Conservation (phyloP, 2,113 vertebrate species). For the Albula goreensis region DNA sequence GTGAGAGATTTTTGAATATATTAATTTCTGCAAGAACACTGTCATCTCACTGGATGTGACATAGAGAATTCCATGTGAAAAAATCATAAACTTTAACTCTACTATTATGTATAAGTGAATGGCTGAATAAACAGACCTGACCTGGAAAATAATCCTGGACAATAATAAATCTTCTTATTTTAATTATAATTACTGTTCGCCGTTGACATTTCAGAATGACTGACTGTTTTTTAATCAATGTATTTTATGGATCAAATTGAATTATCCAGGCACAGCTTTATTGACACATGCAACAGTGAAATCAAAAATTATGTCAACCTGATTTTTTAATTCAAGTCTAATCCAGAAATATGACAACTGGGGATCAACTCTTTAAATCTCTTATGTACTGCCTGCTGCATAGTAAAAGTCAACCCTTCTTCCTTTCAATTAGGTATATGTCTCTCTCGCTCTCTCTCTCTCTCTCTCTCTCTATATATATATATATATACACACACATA, state of each 20-base stretch:
- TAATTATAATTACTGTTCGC: neutral
- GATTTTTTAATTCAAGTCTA: neutral
- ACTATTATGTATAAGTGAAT: neutral
- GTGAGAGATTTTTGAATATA: neutral
- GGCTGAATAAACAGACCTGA: neutral
- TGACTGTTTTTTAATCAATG: neutral
- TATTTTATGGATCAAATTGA: neutral
- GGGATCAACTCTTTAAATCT: neutral
- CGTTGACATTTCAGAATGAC: neutral
- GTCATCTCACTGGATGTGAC: neutral
- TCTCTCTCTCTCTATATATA: too few species aligned
- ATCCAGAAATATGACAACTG: neutral
- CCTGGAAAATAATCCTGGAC: neutral
- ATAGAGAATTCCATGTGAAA: too few species aligned
- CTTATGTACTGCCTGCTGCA: neutral
- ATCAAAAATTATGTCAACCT: neutral
- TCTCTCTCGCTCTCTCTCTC: too few species aligned
- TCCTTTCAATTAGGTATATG: neutral
- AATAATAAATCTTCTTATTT: neutral
- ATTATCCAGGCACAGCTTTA: neutral
- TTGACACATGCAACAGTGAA: neutral
- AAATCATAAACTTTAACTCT: neutral
- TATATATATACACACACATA: too few species aligned
- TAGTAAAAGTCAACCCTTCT: neutral
- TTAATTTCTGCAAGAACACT: neutral